phyloP scores from a whole-genome alignment of 2,888 invertebrate genomes.

The Apocheima hispidaria region DNA sequence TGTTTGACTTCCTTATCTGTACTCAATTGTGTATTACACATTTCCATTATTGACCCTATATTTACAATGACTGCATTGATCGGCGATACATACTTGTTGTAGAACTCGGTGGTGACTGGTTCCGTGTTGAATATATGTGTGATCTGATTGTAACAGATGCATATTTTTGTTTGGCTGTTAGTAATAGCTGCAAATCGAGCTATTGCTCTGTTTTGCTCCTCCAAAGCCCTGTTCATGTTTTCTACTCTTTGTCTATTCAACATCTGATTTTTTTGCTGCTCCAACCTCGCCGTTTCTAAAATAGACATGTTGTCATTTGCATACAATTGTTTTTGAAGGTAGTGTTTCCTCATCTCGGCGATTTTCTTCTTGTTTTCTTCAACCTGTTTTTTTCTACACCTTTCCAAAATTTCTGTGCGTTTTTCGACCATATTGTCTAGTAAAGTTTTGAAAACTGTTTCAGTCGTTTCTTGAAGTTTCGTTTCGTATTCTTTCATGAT shows the following conservation, averaged over 20 bases:
- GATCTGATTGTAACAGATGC: constrained; percentile 84
- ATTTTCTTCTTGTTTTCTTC: constrained; percentile 71
- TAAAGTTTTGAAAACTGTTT: constrained; percentile 65
- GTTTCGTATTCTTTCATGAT: constrained; percentile 70
- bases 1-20: constrained; percentile 84
- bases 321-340: constrained; percentile 75
- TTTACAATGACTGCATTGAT: constrained; percentile 73
- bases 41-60: constrained; percentile 77
- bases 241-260: constrained; percentile 75
- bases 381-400: constrained; percentile 67
- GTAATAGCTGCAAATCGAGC: constrained; percentile 84
- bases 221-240: constrained; percentile 80
- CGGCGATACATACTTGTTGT: constrained; percentile 73
- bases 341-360: constrained; percentile 75
- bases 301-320: constrained; percentile 83
- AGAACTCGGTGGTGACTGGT: constrained; percentile 52
- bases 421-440: constrained; percentile 71
- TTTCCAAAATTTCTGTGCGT: constrained; percentile 64
- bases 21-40: constrained; percentile 73
- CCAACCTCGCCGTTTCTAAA: constrained; percentile 73
- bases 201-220: constrained; percentile 80
- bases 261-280: constrained; percentile 81
- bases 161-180: constrained; percentile 85
- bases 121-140: constrained; percentile 76
- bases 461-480: constrained; percentile 63